Base-by-base conservation (phyloP, 2,797 vertebrate genomes). In the Paguma larvata region DNA sequence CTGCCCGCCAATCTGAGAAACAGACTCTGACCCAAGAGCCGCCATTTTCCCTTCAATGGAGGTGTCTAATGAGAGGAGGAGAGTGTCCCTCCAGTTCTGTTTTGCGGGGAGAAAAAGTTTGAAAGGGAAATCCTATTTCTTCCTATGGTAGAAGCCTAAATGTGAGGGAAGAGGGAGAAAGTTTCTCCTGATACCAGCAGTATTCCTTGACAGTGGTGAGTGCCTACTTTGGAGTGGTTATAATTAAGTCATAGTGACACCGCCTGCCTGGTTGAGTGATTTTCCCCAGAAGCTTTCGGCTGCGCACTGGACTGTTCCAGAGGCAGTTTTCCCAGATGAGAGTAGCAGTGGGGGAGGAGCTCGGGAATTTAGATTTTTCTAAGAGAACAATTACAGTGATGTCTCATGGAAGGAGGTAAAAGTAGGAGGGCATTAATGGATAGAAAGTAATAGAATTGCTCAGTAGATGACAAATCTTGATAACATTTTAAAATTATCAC, bases 161-260 rank as follows among this genome's bases (percentile, higher is more conserved):
- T 38, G 27, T 89, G 59, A 92, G 25, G 59, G 51, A 75, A 68
- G 3, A 86, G 27, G 48, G 62, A 46, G 32, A 91, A 41, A 44
- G 9, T 80, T 89, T 94, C 59, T 85, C 67, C 18, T 70, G 41
- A 75, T 44, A 38, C 32, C 10, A 68, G 32, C 70, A 79, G 21
- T 59, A 32, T 90, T 91, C 68, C 80, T 79, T 44, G 15, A n/a
- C 78, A 27, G 23, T 88, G 30, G 11, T 48, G 63, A 63, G 3
- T 56, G 15, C 30, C 48, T 63, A 67, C 68, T 32, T 94, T 78
- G 53, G 51, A 75, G 62, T 73, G 9, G 19, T 82, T 90, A 84
- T 95, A 94, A 85, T 93, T 72, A 89, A 94, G 78, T 94, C n/a
- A 75, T 30, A 67, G 78, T 56, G 46, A 63, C 48, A 56, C 84